These are phyloP conservation scores for Drosophila maculinotata DNA, from an alignment of 2,888 invertebrate genomes.

Conservation along the genomic window DNA sequence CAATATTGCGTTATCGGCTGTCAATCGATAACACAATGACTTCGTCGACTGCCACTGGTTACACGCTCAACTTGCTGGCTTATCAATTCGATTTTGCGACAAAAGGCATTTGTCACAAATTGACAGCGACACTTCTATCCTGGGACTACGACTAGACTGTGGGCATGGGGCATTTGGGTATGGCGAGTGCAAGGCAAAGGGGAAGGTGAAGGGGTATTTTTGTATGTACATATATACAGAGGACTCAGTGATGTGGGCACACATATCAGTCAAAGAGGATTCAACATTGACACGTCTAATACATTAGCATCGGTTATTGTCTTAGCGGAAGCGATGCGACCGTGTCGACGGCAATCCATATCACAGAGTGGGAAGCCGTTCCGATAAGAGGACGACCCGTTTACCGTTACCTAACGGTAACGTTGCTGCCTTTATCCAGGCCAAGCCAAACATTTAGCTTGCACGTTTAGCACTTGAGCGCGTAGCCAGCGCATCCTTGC, in stretches of 20 bases:
- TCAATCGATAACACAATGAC: slow-evolving; percentile 14
- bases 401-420: slow-evolving; percentile 21
- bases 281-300: slow-evolving; percentile 76
- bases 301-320: slow-evolving; percentile 76
- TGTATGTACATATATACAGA: slow-evolving; percentile 4
- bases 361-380: slow-evolving; percentile 1
- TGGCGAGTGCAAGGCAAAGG: slow-evolving; percentile 2
- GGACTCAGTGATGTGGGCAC: slow-evolving; percentile 19
- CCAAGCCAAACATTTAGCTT: slow-evolving; percentile 62
- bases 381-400: slow-evolving; percentile 24
- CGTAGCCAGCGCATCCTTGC: slow-evolving; percentile 38
- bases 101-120: slow-evolving; percentile 60
- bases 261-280: slow-evolving; percentile 72
- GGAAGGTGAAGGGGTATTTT: too few species aligned
- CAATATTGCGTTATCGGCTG: slow-evolving; percentile 1
- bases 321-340: slow-evolving; percentile 42
- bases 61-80: slow-evolving; percentile 49
- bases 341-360: not conserved
- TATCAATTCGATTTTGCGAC: slow-evolving; percentile 32
- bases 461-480: slow-evolving; percentile 60
- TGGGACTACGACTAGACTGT: slow-evolving; percentile 26
- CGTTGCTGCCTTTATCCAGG: slow-evolving; percentile 22
- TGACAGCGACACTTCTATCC: slow-evolving; percentile 54
- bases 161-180: slow-evolving; percentile 5
- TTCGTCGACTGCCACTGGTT: not conserved